Conservation (phyloP, 2,113 vertebrate genomes). For the Panthera tigris region DNA sequence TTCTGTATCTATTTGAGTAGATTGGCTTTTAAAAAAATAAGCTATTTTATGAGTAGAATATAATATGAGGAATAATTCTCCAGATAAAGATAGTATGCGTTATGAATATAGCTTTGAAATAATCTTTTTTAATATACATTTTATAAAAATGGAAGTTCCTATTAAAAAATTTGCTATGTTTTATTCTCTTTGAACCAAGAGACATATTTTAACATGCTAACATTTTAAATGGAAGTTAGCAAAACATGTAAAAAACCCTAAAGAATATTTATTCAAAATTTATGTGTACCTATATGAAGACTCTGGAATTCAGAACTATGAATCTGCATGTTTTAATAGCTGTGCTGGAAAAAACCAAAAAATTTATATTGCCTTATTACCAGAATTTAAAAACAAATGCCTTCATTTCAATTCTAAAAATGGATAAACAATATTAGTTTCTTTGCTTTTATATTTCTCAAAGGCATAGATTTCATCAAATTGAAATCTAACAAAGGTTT, state of each 20-base stretch:
- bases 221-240: slow-evolving; percentile 21
- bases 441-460: background rate
- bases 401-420: slow-evolving; percentile 33
- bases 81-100: background rate
- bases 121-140: slow-evolving; percentile 17
- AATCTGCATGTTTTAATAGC: slow-evolving; percentile 23
- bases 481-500: slow-evolving; percentile 18
- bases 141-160: slow-evolving; percentile 14
- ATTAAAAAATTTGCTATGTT: background rate
- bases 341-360: background rate
- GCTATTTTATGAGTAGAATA: background rate
- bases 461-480: slow-evolving; percentile 18
- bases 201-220: slow-evolving; percentile 15
- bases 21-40: background rate
- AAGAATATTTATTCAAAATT: background rate
- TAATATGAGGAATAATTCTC: background rate
- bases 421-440: background rate
- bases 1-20: slow-evolving; percentile 2
- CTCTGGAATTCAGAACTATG: background rate
- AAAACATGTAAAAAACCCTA: background rate
- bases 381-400: background rate
- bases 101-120: slow-evolving; percentile 18
- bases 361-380: background rate
- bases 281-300: background rate
- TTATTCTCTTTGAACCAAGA: background rate